Conservation (phyloP, 2,888 invertebrate species). For the Synergus itoensis region DNA sequence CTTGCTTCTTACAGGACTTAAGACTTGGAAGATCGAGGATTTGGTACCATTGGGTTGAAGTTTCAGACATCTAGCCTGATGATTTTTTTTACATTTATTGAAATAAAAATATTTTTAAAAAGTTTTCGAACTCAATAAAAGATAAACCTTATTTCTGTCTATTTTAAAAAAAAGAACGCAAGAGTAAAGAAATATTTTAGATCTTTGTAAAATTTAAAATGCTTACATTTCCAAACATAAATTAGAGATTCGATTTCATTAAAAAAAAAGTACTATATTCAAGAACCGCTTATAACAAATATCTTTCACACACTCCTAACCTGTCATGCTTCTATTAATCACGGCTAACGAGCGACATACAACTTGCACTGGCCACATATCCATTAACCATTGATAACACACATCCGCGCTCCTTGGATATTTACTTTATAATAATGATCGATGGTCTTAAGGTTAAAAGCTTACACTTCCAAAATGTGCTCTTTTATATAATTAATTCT, state of each 20-base stretch:
- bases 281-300: neutral
- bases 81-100: too few relatives aligned
- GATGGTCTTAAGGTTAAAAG: neutral
- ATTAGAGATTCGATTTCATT: neutral
- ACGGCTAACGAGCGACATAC: constrained; percentile 32
- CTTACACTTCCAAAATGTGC: neutral
- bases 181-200: too few relatives aligned
- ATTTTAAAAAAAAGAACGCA: neutral
- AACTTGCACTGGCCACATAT: constrained; percentile 5
- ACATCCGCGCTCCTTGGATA: neutral
- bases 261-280: neutral
- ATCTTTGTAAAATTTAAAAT: too few relatives aligned
- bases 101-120: too few relatives aligned
- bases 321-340: constrained; percentile 27
- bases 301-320: neutral
- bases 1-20: constrained; percentile 47
- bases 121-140: too few relatives aligned
- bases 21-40: constrained; percentile 47
- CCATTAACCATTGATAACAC: constrained; percentile 27
- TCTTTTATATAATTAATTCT: constrained; percentile 12
- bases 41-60: neutral
- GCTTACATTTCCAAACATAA: neutral
- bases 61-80: too few relatives aligned
- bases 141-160: too few relatives aligned
- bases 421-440: constrained; percentile 22